Evolutionary conservation across 2,113 vertebrate genomes (phyloP).

Genomic region (Rhabdornis inornatus): DNA sequence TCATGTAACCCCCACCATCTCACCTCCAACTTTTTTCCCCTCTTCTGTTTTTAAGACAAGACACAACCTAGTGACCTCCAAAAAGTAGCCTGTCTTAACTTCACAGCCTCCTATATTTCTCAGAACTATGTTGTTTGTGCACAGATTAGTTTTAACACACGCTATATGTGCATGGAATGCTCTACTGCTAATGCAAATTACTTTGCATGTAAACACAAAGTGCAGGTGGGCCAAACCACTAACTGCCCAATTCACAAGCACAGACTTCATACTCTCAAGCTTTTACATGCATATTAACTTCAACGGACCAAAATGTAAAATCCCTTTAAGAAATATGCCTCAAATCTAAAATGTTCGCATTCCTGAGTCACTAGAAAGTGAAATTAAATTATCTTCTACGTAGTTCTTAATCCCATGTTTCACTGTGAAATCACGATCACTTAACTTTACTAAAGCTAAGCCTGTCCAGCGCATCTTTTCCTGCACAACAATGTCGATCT

Average conservation of each 20-base stretch:
- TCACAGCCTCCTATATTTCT: background rate
- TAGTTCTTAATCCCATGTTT: background rate
- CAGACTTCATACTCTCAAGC: background rate
- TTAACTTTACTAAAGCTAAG: background rate
- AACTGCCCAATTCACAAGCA: background rate
- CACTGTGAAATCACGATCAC: background rate
- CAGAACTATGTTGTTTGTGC: background rate
- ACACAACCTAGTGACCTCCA: background rate
- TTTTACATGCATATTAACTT: background rate
- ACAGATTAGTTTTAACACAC: background rate
- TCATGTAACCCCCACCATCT: background rate
- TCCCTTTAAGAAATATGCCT: background rate
- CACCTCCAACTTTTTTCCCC: background rate
- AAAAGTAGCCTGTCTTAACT: background rate
- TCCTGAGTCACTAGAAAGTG: background rate
- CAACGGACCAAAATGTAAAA: background rate
- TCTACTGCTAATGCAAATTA: background rate
- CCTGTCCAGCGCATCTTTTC: rapidly evolving
- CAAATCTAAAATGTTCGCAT: background rate
- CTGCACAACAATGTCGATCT: background rate
- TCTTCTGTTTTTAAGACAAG: background rate
- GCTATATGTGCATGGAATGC: background rate
- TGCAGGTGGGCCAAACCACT: background rate
- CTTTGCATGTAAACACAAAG: background rate
- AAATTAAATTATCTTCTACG: background rate